phyloP scores from a whole-genome alignment of 2,797 vertebrate species.

The Helicolenus hilgendorfi region DNA sequence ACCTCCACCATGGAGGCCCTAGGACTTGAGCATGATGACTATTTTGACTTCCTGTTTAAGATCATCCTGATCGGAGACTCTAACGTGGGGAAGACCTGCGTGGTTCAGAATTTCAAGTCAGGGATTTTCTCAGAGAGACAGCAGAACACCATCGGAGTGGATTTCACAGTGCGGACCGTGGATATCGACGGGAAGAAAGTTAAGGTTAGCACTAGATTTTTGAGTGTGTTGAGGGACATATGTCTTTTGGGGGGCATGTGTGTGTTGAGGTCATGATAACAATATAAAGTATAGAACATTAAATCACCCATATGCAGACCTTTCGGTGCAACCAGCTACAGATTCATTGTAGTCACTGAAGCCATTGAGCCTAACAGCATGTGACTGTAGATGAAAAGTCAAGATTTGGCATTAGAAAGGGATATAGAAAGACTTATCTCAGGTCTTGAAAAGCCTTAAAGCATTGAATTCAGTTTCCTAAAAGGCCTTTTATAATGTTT shows the following conservation, averaged over 20 bases:
- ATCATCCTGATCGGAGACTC: constrained; percentile 98
- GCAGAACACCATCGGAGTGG: constrained; percentile 98
- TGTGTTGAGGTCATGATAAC: not conserved
- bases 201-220: constrained; percentile 89
- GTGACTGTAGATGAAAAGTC: not conserved
- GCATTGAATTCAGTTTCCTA: not conserved
- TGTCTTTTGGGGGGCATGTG: not conserved
- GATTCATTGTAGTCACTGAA: not conserved
- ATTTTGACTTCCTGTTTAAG: constrained; percentile 97
- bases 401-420: not conserved
- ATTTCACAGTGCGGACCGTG: constrained; percentile 95
- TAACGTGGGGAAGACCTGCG: constrained; percentile 97
- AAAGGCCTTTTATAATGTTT: not conserved
- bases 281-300: not conserved
- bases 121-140: constrained; percentile 93
- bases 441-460: not conserved
- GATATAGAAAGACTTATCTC: no score
- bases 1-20: constrained; percentile 85
- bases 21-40: constrained; percentile 89
- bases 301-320: not conserved
- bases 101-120: constrained; percentile 97
- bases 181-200: constrained; percentile 95
- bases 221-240: not conserved
- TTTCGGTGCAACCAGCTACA: not conserved
- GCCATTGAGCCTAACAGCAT: not conserved